Evolutionary conservation across 2,888 invertebrate species (phyloP).

Genomic region (Pachydiplax longipennis): DNA sequence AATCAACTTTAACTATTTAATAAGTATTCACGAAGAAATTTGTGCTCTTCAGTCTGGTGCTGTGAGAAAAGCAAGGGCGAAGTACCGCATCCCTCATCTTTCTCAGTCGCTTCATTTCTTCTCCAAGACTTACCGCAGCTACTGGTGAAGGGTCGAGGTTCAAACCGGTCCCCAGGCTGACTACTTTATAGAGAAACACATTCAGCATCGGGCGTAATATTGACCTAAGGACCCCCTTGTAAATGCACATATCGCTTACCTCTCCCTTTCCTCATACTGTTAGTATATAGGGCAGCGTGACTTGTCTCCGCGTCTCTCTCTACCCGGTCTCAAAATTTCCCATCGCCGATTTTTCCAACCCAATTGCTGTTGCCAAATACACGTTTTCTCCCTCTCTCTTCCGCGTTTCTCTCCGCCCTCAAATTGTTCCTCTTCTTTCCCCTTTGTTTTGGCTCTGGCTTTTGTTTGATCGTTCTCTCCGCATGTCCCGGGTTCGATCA

Average conservation of each 20-base stretch:
- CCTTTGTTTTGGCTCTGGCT: not conserved
- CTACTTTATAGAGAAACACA: no score
- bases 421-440: not conserved
- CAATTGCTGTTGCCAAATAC: not conserved
- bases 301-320: not conserved
- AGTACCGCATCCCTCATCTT: no score
- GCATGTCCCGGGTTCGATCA: no score
- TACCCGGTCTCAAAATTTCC: not conserved
- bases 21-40: no score
- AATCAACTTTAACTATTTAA: no score
- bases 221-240: not conserved
- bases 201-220: no score
- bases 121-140: no score
- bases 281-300: not conserved
- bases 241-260: not conserved
- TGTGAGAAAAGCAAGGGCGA: no score
- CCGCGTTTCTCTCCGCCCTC: not conserved
- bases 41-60: no score
- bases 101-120: no score
- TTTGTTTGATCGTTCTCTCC: not conserved
- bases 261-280: not conserved
- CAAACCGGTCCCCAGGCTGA: no score
- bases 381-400: not conserved
- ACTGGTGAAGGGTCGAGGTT: no score
- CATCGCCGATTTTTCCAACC: conserved; percentile 1